phyloP scores from a whole-genome alignment of 2,888 invertebrate genomes.

The Trissonchulus sp. region DNA sequence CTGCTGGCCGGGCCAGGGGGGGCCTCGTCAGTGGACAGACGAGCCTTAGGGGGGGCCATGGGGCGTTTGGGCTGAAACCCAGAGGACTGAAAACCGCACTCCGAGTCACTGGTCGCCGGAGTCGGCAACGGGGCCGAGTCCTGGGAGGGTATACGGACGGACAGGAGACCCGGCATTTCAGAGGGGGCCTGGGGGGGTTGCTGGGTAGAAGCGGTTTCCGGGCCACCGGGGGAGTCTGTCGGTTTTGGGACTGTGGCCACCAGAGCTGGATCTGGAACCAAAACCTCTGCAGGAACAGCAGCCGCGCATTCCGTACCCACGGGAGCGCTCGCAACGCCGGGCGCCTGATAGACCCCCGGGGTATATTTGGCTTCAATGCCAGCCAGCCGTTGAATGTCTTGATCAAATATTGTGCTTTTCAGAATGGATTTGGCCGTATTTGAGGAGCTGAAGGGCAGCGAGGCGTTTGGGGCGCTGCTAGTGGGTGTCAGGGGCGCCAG shows the following conservation, averaged over 20 bases:
- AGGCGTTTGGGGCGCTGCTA: background rate
- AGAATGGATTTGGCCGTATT: background rate
- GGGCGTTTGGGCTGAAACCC: background rate
- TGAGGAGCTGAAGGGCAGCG: slow-evolving; percentile 21
- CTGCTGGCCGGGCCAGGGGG: too few species aligned
- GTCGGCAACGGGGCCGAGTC: background rate
- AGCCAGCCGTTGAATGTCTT: slow-evolving; percentile 84
- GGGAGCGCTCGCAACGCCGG: background rate
- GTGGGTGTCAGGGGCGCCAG: slow-evolving; percentile 5
- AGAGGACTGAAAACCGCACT: background rate
- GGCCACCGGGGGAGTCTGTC: background rate
- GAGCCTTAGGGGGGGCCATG: background rate
- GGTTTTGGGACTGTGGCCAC: too few species aligned
- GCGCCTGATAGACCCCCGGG: slow-evolving; percentile 17
- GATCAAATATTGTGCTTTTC: slow-evolving; percentile 84
- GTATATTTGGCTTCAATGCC: slow-evolving; percentile 68
- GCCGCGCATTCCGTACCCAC: background rate
- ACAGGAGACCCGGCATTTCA: background rate
- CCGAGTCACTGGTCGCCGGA: background rate
- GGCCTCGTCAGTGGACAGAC: background rate
- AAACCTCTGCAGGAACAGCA: too few species aligned
- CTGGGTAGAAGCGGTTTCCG: background rate
- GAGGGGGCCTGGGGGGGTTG: background rate
- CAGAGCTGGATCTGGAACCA: too few species aligned
- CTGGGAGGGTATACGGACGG: background rate